Percentiles rank a stretch among this genome's conserved stretches.
Evolutionary conservation across 35 echinoderm and acorn worm species (phyloP).

Genomic region (Apostichopus parvimensis): DNA sequence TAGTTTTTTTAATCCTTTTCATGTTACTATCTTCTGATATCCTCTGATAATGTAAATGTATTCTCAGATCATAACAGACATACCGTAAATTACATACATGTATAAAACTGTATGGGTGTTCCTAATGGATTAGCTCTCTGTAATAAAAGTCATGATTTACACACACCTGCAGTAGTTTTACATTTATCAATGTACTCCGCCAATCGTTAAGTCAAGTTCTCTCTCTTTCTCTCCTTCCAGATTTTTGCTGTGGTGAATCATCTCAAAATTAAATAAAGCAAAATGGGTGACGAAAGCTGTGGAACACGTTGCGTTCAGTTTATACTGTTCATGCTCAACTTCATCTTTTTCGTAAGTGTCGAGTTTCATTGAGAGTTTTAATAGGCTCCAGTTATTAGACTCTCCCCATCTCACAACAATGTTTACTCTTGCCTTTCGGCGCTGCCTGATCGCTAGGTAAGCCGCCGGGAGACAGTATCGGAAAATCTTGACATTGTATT

Average conservation of each 20-base stretch:
- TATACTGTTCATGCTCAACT: slow-evolving; percentile 61
- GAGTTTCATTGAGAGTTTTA: slow-evolving; percentile 11
- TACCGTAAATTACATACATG: too few relatives aligned
- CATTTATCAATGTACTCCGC: neutral
- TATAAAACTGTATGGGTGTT: too few relatives aligned
- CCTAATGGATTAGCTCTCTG: neutral
- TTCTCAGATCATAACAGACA: too few relatives aligned
- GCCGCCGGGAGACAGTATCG: too few relatives aligned
- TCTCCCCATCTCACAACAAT: neutral
- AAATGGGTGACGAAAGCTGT: slow-evolving; percentile 38
- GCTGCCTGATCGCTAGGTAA: too few relatives aligned
- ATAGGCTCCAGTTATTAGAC: neutral
- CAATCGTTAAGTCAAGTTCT: neutral
- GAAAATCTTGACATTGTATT: too few relatives aligned
- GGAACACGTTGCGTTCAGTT: slow-evolving; percentile 55
- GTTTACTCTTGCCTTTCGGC: neutral
- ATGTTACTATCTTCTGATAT: too few relatives aligned
- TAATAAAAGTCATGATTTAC: neutral
- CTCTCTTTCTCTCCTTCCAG: neutral
- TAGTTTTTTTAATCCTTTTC: too few relatives aligned
- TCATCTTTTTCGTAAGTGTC: slow-evolving; percentile 56
- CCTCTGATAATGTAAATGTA: too few relatives aligned
- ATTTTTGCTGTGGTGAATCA: slow-evolving; percentile 3
- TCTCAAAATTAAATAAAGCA: neutral
- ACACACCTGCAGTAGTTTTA: neutral